Evolutionary conservation across 2,888 invertebrate genomes (phyloP).

Genomic region (Ganaspis brasiliensis): DNA sequence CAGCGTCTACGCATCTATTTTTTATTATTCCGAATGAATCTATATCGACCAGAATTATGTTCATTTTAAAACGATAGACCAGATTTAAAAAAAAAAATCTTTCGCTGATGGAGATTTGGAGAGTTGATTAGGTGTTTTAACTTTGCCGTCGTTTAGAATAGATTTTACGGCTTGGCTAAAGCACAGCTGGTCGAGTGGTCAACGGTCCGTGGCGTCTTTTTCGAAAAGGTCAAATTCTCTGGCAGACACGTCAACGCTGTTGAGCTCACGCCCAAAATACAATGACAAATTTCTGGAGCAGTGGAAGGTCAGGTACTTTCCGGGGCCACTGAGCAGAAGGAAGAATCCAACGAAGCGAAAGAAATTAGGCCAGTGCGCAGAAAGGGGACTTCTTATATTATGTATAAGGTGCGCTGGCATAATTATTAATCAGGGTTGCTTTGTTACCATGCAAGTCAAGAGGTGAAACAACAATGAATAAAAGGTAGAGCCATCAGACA

Average conservation of each 20-base stretch:
- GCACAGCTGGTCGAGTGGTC: conserved; percentile 55
- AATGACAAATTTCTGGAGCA: conserved; percentile 59
- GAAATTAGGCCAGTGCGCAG: conserved; percentile 56
- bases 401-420: conserved; percentile 51
- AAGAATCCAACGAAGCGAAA: conserved; percentile 56
- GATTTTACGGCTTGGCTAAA: conserved; percentile 52
- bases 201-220: conserved; percentile 54
- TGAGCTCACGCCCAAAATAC: conserved; percentile 63
- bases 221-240: conserved; percentile 29
- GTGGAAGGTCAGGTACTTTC: conserved; percentile 46
- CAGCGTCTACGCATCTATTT: conserved; percentile 28
- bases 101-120: conserved; percentile 14
- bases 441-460: conserved; percentile 31
- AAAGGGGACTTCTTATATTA: conserved; percentile 32
- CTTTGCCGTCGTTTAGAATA: conserved; percentile 48
- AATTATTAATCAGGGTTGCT: conserved; percentile 59
- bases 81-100: conserved; percentile 43
- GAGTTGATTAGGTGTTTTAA: conserved; percentile 1
- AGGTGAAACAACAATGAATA: conserved; percentile 21
- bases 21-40: conserved; percentile 51
- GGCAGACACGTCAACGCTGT: conserved; percentile 50
- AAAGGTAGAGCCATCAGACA: conserved; percentile 12
- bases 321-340: conserved; percentile 40
- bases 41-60: conserved; percentile 14
- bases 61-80: conserved; percentile 32